Evolutionary conservation across 2,888 invertebrate genomes (phyloP).

Genomic region (Osmoderma eremita): DNA sequence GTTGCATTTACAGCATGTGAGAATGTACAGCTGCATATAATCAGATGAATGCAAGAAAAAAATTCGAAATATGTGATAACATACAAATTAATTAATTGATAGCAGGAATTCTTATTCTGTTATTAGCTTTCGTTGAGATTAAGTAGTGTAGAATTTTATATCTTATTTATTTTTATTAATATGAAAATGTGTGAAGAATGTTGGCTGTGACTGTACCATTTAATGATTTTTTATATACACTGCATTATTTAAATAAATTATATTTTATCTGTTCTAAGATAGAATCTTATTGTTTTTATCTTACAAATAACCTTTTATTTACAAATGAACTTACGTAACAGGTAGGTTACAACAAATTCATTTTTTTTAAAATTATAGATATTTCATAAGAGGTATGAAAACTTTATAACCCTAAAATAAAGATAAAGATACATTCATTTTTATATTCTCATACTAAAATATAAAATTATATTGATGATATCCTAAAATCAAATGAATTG

Average conservation of each 20-base stretch:
- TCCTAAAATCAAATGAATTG: too few species aligned
- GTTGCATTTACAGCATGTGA: conserved; percentile 1
- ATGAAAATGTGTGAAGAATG: conserved; percentile 21
- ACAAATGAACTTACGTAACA: too few species aligned
- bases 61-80: conserved; percentile 18
- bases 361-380: too few species aligned
- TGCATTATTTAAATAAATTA: conserved; percentile 18
- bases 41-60: conserved; percentile 7
- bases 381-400: too few species aligned
- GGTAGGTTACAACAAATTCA: too few species aligned
- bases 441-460: too few species aligned
- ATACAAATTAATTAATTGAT: conserved; percentile 3
- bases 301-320: not conserved
- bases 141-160: not conserved
- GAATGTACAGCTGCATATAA: not conserved
- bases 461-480: too few species aligned
- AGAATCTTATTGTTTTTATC: not conserved
- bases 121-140: not conserved
- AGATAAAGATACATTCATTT: too few species aligned
- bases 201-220: conserved; percentile 34
- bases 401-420: too few species aligned
- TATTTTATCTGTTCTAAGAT: conserved; percentile 5
- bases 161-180: conserved; percentile 20
- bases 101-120: not conserved
- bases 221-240: conserved; percentile 26